These are phyloP conservation scores for Oophaga sylvatica DNA, from an alignment of 2,797 vertebrate species.

Conservation along the genomic window DNA sequence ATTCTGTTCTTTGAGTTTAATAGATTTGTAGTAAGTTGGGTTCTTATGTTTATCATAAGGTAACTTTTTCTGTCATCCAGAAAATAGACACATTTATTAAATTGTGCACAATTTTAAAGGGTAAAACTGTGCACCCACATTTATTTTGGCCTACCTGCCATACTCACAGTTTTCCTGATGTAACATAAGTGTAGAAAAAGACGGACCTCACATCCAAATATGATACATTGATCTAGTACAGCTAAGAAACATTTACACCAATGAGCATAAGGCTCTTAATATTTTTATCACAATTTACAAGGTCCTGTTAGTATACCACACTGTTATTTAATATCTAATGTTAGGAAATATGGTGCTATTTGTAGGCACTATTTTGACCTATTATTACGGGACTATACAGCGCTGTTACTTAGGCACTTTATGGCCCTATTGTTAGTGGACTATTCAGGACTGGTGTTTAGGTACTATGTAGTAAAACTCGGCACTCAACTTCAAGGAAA, in stretches of 20 bases:
- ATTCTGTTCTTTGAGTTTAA: background rate
- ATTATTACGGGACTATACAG: background rate
- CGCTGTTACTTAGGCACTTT: background rate
- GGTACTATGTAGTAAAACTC: no score
- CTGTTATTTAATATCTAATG: background rate
- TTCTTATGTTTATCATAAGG: background rate
- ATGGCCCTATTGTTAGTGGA: background rate
- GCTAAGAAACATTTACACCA: no score
- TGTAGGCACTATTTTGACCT: background rate
- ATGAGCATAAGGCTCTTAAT: no score
- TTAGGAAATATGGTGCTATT: background rate
- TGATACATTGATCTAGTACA: no score
- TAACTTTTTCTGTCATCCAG: background rate
- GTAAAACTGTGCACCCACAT: background rate
- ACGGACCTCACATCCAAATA: no score
- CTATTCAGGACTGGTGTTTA: background rate
- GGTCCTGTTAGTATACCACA: background rate
- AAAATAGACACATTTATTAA: background rate
- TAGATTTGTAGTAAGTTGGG: background rate
- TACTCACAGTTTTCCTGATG: background rate
- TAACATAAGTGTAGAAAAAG: no score
- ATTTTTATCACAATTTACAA: no score
- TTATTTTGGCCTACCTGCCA: background rate
- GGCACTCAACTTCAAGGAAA: no score
- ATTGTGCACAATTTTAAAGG: background rate